These are phyloP conservation scores for Cheirogaleus medius DNA, from an alignment of 2,113 vertebrate genomes.

Conservation along the genomic window DNA sequence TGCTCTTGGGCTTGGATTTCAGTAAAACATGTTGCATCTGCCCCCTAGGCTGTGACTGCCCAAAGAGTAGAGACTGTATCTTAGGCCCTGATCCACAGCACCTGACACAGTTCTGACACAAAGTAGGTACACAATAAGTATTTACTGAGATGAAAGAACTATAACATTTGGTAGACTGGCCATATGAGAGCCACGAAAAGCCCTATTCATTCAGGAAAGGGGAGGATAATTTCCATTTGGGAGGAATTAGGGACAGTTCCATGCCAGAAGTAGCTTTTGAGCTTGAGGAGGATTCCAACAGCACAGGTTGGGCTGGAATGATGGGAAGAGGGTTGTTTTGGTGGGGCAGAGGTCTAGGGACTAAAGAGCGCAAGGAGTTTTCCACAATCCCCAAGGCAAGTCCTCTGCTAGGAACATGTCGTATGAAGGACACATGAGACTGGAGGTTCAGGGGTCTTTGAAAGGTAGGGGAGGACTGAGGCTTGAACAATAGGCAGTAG, in stretches of 20 bases:
- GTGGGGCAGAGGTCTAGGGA: background rate
- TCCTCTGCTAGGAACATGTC: background rate
- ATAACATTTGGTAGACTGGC: background rate
- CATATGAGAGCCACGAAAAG: background rate
- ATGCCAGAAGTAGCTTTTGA: background rate
- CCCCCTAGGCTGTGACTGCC: background rate
- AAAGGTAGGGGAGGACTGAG: background rate
- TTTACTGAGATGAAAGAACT: background rate
- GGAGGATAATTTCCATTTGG: background rate
- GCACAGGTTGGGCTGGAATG: background rate
- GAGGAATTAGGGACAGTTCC: background rate
- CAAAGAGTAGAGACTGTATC: background rate
- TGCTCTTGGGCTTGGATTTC: background rate
- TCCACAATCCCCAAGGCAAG: background rate
- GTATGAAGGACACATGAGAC: background rate
- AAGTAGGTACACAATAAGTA: background rate
- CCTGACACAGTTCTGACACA: background rate
- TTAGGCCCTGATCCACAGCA: background rate
- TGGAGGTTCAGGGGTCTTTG: background rate
- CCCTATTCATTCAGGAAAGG: background rate
- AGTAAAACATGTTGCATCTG: too few species aligned
- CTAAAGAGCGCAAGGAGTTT: background rate
- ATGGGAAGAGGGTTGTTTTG: background rate
- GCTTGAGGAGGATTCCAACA: background rate
- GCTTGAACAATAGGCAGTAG: background rate